phyloP scores from a whole-genome alignment of 2,113 vertebrate genomes.

The Propithecus coquereli region DNA sequence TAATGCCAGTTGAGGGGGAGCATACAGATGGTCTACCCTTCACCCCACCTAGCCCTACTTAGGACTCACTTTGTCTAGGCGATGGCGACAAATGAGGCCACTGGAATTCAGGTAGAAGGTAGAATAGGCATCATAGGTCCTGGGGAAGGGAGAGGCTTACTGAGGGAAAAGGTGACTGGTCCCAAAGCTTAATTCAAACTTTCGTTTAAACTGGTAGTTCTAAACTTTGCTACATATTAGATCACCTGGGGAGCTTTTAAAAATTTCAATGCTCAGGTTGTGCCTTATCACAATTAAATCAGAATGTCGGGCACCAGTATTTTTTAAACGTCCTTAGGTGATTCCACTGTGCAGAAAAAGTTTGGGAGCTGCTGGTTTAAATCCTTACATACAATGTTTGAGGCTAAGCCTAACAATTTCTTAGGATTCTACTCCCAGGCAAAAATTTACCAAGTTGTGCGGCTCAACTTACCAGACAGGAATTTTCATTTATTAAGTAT shows the following conservation, averaged over 20 bases:
- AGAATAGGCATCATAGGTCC: slow-evolving; percentile 91
- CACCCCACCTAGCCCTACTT: not conserved
- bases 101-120: slow-evolving; percentile 90
- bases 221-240: not conserved
- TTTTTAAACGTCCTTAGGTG: not conserved
- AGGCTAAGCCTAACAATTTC: not conserved
- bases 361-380: not conserved
- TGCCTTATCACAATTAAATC: not conserved
- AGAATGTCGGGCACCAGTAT: not conserved
- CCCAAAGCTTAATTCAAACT: not conserved
- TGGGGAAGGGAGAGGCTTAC: slow-evolving; percentile 78
- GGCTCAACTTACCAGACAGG: not conserved
- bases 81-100: slow-evolving; percentile 90
- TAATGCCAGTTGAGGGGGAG: not conserved
- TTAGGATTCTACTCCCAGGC: not conserved
- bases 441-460: not conserved
- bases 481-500: slow-evolving; percentile 16
- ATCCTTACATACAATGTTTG: not conserved
- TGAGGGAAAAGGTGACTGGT: not conserved
- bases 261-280: not conserved
- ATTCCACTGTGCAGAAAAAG: not conserved
- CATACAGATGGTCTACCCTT: not conserved
- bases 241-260: not conserved
- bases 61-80: slow-evolving; percentile 88
- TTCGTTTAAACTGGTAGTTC: not conserved